phyloP scores from a whole-genome alignment of 2,888 invertebrate species.

The Lochmaea capreae region DNA sequence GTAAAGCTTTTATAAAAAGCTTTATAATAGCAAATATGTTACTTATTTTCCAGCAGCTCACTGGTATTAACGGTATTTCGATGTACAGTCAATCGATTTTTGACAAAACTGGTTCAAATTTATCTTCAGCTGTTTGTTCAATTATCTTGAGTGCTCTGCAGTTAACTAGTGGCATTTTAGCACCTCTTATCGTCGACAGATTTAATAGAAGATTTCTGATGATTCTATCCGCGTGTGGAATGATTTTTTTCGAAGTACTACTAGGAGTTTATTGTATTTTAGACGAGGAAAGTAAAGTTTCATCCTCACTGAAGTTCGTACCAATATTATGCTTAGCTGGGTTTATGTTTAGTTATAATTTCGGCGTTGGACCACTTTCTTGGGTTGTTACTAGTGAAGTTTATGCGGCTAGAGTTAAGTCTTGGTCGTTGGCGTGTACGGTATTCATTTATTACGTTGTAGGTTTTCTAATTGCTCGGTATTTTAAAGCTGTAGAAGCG shows the following conservation, averaged over 20 bases:
- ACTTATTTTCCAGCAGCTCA: conserved; percentile 85
- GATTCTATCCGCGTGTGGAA: conserved; percentile 76
- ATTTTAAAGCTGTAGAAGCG: conserved; percentile 44
- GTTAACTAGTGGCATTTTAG: conserved; percentile 78
- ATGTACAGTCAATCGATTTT: conserved; percentile 83
- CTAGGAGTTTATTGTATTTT: conserved; percentile 71
- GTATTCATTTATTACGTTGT: conserved; percentile 52
- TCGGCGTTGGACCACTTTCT: conserved; percentile 78
- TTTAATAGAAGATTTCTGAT: conserved; percentile 80
- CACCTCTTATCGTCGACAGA: conserved; percentile 81
- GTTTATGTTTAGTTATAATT: conserved; percentile 75
- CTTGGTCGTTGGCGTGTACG: conserved; percentile 67
- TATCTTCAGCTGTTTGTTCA: conserved; percentile 73
- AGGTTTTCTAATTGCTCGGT: conserved; percentile 49
- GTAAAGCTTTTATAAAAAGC: conserved; percentile 78
- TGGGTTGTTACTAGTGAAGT: conserved; percentile 88
- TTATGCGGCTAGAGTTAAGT: conserved; percentile 75
- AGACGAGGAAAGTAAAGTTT: conserved; percentile 63
- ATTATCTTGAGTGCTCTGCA: conserved; percentile 84
- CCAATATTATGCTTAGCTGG: conserved; percentile 24
- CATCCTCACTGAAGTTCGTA: conserved; percentile 20
- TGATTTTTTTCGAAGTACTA: conserved; percentile 65
- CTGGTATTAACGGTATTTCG: conserved; percentile 83
- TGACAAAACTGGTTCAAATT: conserved; percentile 71
- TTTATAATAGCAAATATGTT: conserved; percentile 78